These are phyloP conservation scores for Rambutsinella grinnellia DNA, from an alignment of 2,888 invertebrate genomes.

Conservation along the genomic window DNA sequence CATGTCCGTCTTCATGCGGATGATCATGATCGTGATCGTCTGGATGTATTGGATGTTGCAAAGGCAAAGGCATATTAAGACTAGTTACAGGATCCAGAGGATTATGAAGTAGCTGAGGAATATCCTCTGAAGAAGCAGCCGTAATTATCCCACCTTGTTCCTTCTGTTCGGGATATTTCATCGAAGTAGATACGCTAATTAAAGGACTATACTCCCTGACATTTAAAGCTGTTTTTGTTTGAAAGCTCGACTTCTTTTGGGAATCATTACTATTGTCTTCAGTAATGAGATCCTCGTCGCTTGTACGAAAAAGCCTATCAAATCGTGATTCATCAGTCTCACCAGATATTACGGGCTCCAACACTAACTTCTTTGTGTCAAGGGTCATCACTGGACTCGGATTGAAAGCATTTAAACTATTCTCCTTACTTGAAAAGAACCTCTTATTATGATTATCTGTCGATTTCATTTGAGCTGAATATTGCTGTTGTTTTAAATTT, in stretches of 20 bases:
- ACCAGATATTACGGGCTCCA: slow-evolving; percentile 4
- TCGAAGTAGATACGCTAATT: slow-evolving; percentile 36
- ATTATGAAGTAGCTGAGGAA: not conserved
- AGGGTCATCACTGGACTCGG: slow-evolving; percentile 42
- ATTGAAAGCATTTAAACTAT: not conserved
- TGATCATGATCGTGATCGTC: not conserved
- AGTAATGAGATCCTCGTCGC: slow-evolving; percentile 6
- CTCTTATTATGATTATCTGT: not conserved
- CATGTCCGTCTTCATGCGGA: not conserved
- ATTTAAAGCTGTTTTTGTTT: slow-evolving; percentile 38
- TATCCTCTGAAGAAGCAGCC: slow-evolving; percentile 2
- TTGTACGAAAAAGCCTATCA: slow-evolving; percentile 6
- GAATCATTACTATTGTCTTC: slow-evolving; percentile 16
- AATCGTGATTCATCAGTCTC: slow-evolving; percentile 22
- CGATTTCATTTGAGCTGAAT: not conserved
- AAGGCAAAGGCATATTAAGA: too few species aligned
- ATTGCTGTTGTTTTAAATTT: not conserved
- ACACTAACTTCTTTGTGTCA: slow-evolving; percentile 36
- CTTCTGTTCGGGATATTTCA: slow-evolving; percentile 30
- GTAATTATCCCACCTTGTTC: slow-evolving; percentile 25
- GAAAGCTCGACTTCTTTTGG: slow-evolving; percentile 29
- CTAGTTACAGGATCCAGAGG: slow-evolving; percentile 19
- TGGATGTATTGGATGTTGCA: not conserved
- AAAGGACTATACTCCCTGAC: slow-evolving; percentile 24
- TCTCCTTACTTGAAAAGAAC: slow-evolving; percentile 11